phyloP scores from a whole-genome alignment of 2,113 vertebrate species.

The Tupaia chinensis region DNA sequence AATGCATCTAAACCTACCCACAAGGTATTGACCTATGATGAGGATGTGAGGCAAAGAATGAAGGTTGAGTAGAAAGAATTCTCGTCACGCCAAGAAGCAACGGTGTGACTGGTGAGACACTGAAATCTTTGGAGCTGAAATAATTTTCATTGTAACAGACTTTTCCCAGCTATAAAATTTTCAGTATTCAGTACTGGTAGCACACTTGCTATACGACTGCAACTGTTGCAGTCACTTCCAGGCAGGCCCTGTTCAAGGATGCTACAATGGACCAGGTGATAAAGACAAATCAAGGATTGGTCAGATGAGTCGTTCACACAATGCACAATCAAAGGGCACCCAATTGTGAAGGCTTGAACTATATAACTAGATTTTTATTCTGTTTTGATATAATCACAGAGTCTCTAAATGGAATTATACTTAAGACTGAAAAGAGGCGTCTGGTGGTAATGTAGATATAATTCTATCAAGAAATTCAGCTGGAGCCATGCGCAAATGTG shows the following conservation, averaged over 20 bases:
- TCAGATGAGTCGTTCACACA: constrained; percentile 51
- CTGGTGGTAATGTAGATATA: constrained; percentile 65
- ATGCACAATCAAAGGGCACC: constrained; percentile 59
- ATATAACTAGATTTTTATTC: constrained; percentile 71
- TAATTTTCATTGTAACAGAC: background rate
- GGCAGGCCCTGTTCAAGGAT: constrained; percentile 25
- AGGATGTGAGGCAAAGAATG: background rate
- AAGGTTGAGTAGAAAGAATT: background rate
- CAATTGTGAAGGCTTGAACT: constrained; percentile 67
- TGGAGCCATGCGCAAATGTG: constrained; percentile 4
- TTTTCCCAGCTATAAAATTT: background rate
- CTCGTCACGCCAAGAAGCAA: background rate
- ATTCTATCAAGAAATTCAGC: constrained; percentile 79
- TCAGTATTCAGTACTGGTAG: background rate
- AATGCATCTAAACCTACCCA: background rate
- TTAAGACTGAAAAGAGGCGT: constrained; percentile 71
- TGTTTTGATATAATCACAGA: constrained; percentile 73
- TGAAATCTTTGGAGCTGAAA: background rate
- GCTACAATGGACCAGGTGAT: background rate
- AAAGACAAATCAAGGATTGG: constrained; percentile 14
- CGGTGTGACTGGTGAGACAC: background rate
- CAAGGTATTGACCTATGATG: background rate
- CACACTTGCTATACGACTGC: too few relatives aligned
- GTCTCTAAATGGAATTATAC: constrained; percentile 74
- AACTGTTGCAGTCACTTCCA: background rate